Evolutionary conservation across 2,113 vertebrate genomes (phyloP).

Genomic region (Dasyurus viverrinus): DNA sequence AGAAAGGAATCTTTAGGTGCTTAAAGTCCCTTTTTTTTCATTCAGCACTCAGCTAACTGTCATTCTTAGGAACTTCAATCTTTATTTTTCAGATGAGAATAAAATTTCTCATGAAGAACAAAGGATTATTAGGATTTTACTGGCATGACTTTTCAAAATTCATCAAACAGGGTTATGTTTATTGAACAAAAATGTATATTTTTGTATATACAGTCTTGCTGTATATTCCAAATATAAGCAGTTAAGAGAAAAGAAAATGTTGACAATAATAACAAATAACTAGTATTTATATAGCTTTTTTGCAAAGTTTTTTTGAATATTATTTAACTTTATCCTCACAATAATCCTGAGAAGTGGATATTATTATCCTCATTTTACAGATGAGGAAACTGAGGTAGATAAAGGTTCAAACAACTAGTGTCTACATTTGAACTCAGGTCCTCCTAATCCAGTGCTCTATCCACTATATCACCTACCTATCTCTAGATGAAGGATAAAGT

Average conservation of each 20-base stretch:
- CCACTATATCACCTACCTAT: not conserved
- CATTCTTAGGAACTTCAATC: not conserved
- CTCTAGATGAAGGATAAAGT: not conserved
- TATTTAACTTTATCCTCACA: not conserved
- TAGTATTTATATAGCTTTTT: not conserved
- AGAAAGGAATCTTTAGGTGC: not conserved
- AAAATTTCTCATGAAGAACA: not conserved
- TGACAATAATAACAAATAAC: not conserved
- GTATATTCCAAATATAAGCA: not conserved
- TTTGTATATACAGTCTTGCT: no score
- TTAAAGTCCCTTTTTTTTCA: not conserved
- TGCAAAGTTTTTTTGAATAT: slow-evolving; percentile 11
- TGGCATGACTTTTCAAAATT: not conserved
- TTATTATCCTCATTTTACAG: not conserved
- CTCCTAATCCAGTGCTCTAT: no score
- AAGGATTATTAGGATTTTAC: not conserved
- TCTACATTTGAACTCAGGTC: not conserved
- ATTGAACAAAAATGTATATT: no score
- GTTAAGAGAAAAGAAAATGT: slow-evolving; percentile 4
- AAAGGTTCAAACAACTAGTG: not conserved
- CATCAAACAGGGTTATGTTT: slow-evolving; percentile 1
- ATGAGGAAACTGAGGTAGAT: slow-evolving; percentile 4
- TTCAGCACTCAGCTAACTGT: not conserved
- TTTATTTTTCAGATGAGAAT: not conserved
- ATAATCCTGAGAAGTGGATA: not conserved